Evolutionary conservation across 2,888 invertebrate species (phyloP), one percentile per base, ranked within the genome.

Genomic region (Lasioglossum pauxillum): DNA sequence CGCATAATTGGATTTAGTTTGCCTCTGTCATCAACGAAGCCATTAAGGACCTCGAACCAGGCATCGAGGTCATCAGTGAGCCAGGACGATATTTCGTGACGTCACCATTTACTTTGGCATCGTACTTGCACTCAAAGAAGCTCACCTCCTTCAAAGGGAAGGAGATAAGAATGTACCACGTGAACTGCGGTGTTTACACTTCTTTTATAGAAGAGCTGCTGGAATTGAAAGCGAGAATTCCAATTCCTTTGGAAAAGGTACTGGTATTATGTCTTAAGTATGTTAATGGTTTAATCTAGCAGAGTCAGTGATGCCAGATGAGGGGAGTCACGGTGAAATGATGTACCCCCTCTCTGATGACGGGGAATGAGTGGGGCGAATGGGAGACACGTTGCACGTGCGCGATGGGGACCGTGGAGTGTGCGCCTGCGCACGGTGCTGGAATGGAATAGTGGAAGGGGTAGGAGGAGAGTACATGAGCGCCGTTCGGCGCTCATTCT

Each of bases 31-130:
- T 97, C 78, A 96, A 96, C 90, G 93, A 95, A 16, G 95, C 96
- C 7, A 92, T 97, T 76, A 95, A 96, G 78, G 94, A 95, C 81
- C 71, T 94, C 0, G 95, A 95, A 85, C 83, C 91, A 23, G 89
- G 90, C 2, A 93, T 95, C 27, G 85, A 91, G 80, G 88, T 97
- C 72, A 97, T 97, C 88, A 94, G 95, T 60, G 97, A 97, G 92
- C 97, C 97, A 1, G 97, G 97, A 27, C 95, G 96, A 79, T 97
- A 96, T 94, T 97, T 96, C 90, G 97, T 96, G 0, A 96, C 96
- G 12, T 96, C 96, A 0, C 96, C 97, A 0, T 96, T 96, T 91
- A 96, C 96, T n/a, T 93, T 97, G 19, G 96, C 95, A 53, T 95
- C 96, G 64, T 96, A 96, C 86, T 94, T 97, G 78, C 96, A 96